These are phyloP conservation scores for Callochromis pleurospilus DNA, from an alignment of 2,113 vertebrate species.

Conservation along the genomic window DNA sequence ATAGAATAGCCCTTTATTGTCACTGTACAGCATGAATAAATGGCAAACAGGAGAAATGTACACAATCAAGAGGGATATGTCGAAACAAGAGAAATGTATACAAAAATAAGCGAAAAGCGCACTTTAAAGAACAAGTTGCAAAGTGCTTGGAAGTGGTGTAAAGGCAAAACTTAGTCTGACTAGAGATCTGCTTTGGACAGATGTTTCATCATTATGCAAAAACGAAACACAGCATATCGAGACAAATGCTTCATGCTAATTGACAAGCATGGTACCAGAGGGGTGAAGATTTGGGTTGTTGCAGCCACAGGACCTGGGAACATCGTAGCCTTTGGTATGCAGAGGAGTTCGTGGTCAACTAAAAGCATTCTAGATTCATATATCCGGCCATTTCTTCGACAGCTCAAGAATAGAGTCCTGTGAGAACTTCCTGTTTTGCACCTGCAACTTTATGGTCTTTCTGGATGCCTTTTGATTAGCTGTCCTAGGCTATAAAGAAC, in stretches of 20 bases:
- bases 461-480: background rate
- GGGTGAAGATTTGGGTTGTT: background rate
- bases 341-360: background rate
- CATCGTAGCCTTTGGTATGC: background rate
- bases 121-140: background rate
- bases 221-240: background rate
- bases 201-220: background rate
- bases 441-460: background rate
- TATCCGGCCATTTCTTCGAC: background rate
- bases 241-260: background rate
- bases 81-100: background rate
- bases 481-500: background rate
- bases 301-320: background rate
- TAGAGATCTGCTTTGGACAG: background rate
- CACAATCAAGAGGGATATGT: background rate
- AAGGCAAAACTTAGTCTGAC: background rate
- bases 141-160: background rate
- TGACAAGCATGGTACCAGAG: background rate
- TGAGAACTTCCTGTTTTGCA: background rate
- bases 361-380: background rate
- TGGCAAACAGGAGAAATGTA: background rate
- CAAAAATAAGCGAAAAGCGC: background rate
- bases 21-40: background rate
- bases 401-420: background rate
- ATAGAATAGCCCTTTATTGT: background rate